phyloP scores from a whole-genome alignment of 2,797 vertebrate genomes.

The Columba guinea region DNA sequence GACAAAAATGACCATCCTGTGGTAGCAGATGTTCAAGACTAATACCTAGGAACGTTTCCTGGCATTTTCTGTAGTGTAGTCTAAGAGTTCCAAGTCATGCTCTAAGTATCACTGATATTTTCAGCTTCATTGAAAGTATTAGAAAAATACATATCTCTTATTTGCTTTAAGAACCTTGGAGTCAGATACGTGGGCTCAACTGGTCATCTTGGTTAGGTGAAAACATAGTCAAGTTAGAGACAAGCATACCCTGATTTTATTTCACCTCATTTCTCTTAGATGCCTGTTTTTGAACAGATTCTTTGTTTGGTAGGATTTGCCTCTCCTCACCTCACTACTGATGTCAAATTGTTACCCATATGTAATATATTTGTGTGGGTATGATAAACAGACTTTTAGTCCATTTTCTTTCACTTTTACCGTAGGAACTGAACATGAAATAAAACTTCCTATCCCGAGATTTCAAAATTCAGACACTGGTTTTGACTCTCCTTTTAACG shows the following conservation, averaged over 20 bases:
- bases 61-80: neutral
- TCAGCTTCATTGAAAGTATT: neutral
- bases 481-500: neutral
- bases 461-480: neutral
- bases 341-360: neutral
- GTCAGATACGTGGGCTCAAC: neutral
- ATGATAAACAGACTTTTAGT: neutral
- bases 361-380: neutral
- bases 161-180: neutral
- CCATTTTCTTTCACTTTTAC: neutral
- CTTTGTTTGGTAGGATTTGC: neutral
- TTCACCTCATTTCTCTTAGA: neutral
- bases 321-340: neutral
- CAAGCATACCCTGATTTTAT: neutral
- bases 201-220: accelerated
- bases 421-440: neutral
- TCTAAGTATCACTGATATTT: neutral
- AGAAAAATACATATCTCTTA: neutral
- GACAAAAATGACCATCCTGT: neutral
- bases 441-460: neutral
- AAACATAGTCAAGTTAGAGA: neutral
- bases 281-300: neutral
- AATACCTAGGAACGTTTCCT: neutral
- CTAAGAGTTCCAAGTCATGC: neutral
- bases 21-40: neutral